Conservation (phyloP, 1,140 invertebrate species). For the Conus ventricosus region DNA sequence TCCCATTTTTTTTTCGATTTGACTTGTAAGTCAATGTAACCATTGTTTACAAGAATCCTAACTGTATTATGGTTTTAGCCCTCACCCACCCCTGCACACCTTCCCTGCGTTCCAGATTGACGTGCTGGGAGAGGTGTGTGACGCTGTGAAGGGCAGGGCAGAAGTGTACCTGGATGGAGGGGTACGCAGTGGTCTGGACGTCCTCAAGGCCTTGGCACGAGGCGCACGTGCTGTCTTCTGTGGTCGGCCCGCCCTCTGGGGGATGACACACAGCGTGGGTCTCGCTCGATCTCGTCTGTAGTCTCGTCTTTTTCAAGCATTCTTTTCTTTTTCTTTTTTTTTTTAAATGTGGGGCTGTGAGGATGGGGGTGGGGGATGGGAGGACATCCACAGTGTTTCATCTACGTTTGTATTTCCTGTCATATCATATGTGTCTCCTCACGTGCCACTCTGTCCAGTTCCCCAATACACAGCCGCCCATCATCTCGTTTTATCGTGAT, state of each 20-base stretch:
- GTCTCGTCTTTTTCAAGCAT: background rate
- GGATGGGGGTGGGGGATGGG: too few relatives aligned
- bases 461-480: too few relatives aligned
- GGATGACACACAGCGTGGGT: slow-evolving; percentile 62
- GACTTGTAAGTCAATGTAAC: too few relatives aligned
- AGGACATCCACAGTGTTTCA: too few relatives aligned
- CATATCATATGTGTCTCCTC: background rate
- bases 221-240: slow-evolving; percentile 92
- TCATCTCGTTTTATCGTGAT: too few relatives aligned
- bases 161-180: slow-evolving; percentile 94
- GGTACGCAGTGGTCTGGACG: slow-evolving; percentile 88
- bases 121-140: slow-evolving; percentile 87
- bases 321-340: background rate
- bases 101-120: slow-evolving; percentile 83
- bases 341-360: too few relatives aligned
- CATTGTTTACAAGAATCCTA: too few relatives aligned
- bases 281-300: background rate
- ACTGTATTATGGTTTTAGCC: too few relatives aligned
- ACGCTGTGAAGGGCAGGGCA: slow-evolving; percentile 82
- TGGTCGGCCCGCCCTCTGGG: slow-evolving; percentile 92
- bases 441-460: too few relatives aligned
- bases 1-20: too few relatives aligned
- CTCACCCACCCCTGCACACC: too few relatives aligned
- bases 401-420: background rate
- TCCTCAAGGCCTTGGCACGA: slow-evolving; percentile 92